Evolutionary conservation across 2,888 invertebrate species (phyloP), one percentile per base, ranked within the genome.

Genomic region (Serripes groenlandicus): DNA sequence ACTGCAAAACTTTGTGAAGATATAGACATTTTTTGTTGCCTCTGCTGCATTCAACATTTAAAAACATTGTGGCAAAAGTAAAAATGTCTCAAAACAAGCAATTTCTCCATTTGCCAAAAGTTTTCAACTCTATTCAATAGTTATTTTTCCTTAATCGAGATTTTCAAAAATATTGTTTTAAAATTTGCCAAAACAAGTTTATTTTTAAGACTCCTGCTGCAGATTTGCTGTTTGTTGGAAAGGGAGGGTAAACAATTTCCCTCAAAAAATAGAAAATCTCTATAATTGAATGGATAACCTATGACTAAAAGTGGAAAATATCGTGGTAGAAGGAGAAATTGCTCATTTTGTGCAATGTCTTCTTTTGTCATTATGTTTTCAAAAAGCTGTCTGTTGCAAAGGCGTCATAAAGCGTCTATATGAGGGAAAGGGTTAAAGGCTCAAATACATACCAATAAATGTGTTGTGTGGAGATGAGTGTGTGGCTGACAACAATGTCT

Each of bases 401-500:
- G 42, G 7, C 15, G 42, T 42, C 15, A 42, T 11, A 42, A 42
- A 15, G 7, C 42, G 42, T 7, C 9, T 11, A 11, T 42, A 15
- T 42, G 42, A 11, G 42, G 42, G 7, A 42, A 42, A 42, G 42
- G 42, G 42, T 42, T 42, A 42, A 56, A 9, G n/a, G 26, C n/a
- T n/a, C 56, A 2, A 11, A n/a, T n/a, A 56, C 56, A n/a, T 26
- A 56, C 56, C 3, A 56, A 11, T 3, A n/a, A 11, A 56, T 26
- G 18, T 62, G 7, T 5, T 42, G 66, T 42, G 28, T 66, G 42
- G 18, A 66, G 28, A n/a, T 37, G 66, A 18, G 21, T 42, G 28
- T 66, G 66, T 26, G 23, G 66, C 11, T 66, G 37, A 26, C 66
- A 66, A 28, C 66, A 66, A 26, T 42, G n/a, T 42, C 66, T 42